phyloP scores from a whole-genome alignment of 1,140 invertebrate species.

The Papilio glaucus region DNA sequence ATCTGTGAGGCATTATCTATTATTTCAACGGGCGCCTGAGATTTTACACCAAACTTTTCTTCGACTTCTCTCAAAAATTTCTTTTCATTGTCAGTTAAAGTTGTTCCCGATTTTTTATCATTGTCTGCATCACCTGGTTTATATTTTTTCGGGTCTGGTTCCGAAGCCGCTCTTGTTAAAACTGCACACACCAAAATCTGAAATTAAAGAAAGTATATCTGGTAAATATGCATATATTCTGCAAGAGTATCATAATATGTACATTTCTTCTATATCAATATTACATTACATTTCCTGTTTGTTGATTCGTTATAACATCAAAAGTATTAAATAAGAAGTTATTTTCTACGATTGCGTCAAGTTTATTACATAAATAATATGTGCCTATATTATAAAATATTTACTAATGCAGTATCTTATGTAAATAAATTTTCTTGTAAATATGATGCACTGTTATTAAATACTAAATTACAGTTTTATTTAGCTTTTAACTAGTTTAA shows the following conservation, averaged over 20 bases:
- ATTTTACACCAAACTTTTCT: conserved; percentile 79
- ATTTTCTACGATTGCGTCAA: conserved; percentile 1
- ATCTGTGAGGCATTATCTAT: conserved; percentile 47
- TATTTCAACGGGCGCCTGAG: conserved; percentile 55
- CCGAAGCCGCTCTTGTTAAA: conserved; percentile 47
- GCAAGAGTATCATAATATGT: neutral
- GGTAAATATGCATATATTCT: conserved; percentile 19
- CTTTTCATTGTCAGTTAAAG: conserved; percentile 75
- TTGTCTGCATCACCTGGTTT: conserved; percentile 62
- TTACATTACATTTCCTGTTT: neutral
- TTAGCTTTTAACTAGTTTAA: no score
- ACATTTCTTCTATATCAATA: neutral
- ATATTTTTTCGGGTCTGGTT: conserved; percentile 75
- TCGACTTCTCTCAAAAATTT: conserved; percentile 80
- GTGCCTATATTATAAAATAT: neutral
- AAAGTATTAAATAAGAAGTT: neutral
- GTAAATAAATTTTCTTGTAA: neutral
- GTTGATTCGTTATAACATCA: neutral
- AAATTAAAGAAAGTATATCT: conserved; percentile 48
- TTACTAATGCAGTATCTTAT: neutral
- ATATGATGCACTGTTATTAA: no score
- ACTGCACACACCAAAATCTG: conserved; percentile 64
- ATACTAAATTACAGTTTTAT: no score
- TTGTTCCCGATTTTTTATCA: conserved; percentile 53
- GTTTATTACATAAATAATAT: neutral